A percentile compares a stretch with the other conserved stretches of the same genome.
Conservation (phyloP, 2,797 vertebrate species). For the Galagoides demidoff region DNA sequence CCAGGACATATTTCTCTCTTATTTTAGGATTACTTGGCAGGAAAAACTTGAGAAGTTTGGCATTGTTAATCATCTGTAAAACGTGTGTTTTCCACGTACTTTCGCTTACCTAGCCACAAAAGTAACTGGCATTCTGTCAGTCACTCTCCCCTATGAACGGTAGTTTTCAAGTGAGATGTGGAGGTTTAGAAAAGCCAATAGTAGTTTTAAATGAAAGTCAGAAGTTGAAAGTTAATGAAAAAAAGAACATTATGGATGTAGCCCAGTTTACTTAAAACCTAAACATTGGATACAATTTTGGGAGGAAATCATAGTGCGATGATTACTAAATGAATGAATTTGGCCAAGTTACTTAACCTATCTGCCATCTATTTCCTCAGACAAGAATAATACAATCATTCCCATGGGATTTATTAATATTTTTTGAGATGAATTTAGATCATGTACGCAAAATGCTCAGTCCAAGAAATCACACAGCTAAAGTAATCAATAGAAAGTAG, state of each 20-base stretch:
- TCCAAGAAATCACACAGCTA: background rate
- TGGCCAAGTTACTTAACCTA: background rate
- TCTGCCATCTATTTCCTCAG: background rate
- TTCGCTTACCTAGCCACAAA: background rate
- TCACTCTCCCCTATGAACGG: background rate
- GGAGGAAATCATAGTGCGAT: background rate
- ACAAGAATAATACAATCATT: background rate
- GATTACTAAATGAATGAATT: background rate
- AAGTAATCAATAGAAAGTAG: background rate
- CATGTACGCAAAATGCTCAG: background rate
- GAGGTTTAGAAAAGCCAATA: constrained; percentile 57
- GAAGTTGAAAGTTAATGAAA: constrained; percentile 49
- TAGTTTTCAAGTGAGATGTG: constrained; percentile 49
- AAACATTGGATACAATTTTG: background rate
- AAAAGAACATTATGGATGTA: constrained; percentile 11
- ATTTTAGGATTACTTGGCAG: background rate
- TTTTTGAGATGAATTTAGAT: background rate
- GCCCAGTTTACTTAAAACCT: constrained; percentile 1
- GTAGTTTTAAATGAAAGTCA: constrained; percentile 53
- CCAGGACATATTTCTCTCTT: background rate
- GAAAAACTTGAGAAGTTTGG: background rate
- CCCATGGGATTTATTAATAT: background rate
- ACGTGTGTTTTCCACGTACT: background rate
- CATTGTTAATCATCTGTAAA: background rate
- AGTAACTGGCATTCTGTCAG: background rate